Evolutionary conservation across 2,113 vertebrate species (phyloP).

Genomic region (Myrmophylax atrothorax): DNA sequence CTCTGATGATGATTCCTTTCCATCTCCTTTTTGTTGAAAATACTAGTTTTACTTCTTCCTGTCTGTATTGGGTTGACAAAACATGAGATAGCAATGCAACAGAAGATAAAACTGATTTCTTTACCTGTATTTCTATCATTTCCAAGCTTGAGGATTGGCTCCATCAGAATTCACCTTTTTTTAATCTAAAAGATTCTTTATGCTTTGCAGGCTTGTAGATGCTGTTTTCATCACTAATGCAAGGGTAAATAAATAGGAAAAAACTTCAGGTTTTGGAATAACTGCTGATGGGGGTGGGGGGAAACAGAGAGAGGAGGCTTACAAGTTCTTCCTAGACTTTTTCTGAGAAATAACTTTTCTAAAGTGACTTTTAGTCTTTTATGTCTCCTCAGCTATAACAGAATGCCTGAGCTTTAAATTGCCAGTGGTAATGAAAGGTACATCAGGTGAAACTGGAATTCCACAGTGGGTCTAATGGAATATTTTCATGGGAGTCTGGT

Average conservation of each 20-base stretch:
- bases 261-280: background rate
- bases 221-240: background rate
- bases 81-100: background rate
- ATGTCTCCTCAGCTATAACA: background rate
- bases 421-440: background rate
- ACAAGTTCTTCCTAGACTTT: background rate
- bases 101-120: background rate
- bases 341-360: background rate
- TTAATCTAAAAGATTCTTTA: background rate
- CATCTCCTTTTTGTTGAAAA: background rate
- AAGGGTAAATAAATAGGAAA: background rate
- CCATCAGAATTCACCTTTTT: background rate
- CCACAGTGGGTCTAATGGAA: background rate
- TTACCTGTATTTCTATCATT: background rate
- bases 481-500: background rate
- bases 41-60: background rate
- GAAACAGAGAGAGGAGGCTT: background rate
- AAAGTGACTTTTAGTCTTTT: background rate
- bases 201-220: background rate
- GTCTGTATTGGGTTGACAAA: background rate
- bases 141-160: background rate
- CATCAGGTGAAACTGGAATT: slow-evolving; percentile 1
- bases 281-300: background rate
- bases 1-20: background rate
- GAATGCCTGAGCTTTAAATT: background rate